Evolutionary conservation across 2,888 invertebrate species (phyloP).

Genomic region (Philereme transversata): DNA sequence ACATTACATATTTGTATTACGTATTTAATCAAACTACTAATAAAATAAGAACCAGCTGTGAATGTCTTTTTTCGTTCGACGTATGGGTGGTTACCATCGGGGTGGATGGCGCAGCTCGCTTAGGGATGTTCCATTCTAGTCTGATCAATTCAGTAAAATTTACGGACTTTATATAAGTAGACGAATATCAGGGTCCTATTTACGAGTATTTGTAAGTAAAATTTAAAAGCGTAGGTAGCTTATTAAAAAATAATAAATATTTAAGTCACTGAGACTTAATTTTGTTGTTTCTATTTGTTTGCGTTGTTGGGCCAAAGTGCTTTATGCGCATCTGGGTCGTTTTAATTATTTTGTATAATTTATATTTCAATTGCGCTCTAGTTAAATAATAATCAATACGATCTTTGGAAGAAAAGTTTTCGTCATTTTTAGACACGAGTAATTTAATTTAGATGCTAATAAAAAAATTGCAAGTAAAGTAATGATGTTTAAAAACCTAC

Average conservation of each 20-base stretch:
- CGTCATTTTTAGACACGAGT: neutral
- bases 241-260: constrained; percentile 39
- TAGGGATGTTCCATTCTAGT: constrained; percentile 12
- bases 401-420: neutral
- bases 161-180: constrained; percentile 54
- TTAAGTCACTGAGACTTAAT: constrained; percentile 6
- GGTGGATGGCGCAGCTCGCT: constrained; percentile 20
- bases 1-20: neutral
- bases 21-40: neutral
- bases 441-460: neutral
- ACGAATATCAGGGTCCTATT: constrained; percentile 72
- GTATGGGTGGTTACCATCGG: constrained; percentile 18
- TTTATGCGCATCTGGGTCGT: neutral
- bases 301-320: neutral
- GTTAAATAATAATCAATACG: neutral
- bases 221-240: constrained; percentile 51
- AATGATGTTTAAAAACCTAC: neutral
- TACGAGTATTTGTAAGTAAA: constrained; percentile 62
- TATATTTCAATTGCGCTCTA: neutral
- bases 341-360: neutral
- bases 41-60: constrained; percentile 1
- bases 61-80: constrained; percentile 24
- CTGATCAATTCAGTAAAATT: constrained; percentile 23
- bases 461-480: neutral
- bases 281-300: constrained; percentile 3